These are phyloP conservation scores for Myzus persicae DNA, from an alignment of 1,140 invertebrate genomes.

Conservation along the genomic window DNA sequence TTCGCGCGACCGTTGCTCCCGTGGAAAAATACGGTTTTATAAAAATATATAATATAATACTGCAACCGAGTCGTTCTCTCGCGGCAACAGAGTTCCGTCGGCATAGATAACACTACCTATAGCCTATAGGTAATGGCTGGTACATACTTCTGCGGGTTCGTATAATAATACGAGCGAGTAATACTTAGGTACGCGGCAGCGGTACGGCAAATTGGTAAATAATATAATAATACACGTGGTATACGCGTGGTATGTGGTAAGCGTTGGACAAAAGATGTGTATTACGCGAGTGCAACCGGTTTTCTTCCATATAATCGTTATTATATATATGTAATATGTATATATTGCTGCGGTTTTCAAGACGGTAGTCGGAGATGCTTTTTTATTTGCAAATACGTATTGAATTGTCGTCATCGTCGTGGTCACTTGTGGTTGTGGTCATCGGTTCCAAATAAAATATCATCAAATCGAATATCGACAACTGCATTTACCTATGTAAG, in stretches of 20 bases:
- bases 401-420: background rate
- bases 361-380: slow-evolving; percentile 1
- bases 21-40: background rate
- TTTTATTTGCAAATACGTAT: slow-evolving; percentile 5
- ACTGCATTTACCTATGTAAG: background rate
- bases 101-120: background rate
- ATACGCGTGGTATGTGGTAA: slow-evolving; percentile 2
- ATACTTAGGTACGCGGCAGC: background rate
- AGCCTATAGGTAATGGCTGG: background rate
- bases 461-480: background rate
- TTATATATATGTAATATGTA: background rate
- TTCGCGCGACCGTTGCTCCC: slow-evolving; percentile 8
- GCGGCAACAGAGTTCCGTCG: background rate
- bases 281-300: background rate
- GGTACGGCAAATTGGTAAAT: slow-evolving; percentile 21
- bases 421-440: background rate
- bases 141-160: background rate
- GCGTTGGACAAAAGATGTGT: background rate
- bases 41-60: background rate
- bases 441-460: background rate
- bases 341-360: background rate
- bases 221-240: slow-evolving; percentile 14
- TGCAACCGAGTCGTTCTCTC: background rate
- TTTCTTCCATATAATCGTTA: background rate
- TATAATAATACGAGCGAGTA: background rate